phyloP scores from a whole-genome alignment of 92 coral and sea anemone species.

The Palythoa grandiflora region DNA sequence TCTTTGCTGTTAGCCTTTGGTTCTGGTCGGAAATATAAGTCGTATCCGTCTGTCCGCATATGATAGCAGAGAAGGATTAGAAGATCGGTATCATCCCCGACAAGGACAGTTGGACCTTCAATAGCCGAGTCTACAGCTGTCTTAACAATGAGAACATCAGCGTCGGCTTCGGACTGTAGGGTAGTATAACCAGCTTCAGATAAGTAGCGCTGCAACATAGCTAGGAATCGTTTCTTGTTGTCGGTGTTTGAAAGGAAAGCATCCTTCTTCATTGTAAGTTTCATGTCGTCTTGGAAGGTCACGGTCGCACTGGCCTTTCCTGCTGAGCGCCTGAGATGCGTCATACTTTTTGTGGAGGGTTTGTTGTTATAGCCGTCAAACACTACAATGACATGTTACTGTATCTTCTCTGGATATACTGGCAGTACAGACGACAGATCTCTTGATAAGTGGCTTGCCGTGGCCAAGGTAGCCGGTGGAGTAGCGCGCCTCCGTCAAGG shows the following conservation, averaged over 20 bases:
- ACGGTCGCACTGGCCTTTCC: slow-evolving; percentile 37
- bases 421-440: background rate
- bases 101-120: slow-evolving; percentile 18
- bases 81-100: slow-evolving; percentile 45
- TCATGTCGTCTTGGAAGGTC: slow-evolving; percentile 41
- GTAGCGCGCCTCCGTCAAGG: slow-evolving; percentile 18
- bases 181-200: slow-evolving; percentile 34
- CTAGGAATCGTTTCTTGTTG: slow-evolving; percentile 43
- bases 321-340: slow-evolving; percentile 30
- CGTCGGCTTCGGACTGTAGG: slow-evolving; percentile 33
- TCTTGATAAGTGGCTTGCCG: no score
- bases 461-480: no score
- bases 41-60: slow-evolving; percentile 27
- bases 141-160: slow-evolving; percentile 45
- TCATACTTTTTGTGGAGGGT: slow-evolving; percentile 30
- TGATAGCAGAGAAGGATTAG: slow-evolving; percentile 44
- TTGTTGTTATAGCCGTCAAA: slow-evolving; percentile 46
- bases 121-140: slow-evolving; percentile 34
- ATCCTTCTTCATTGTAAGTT: slow-evolving; percentile 42
- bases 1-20: no score
- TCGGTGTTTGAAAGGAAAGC: slow-evolving; percentile 39
- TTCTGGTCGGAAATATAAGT: slow-evolving; percentile 35
- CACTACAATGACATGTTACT: slow-evolving; percentile 21
- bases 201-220: slow-evolving; percentile 23
- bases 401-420: slow-evolving; percentile 7